phyloP scores from a whole-genome alignment of 2,888 invertebrate genomes.

The Halictus quadricinctus region DNA sequence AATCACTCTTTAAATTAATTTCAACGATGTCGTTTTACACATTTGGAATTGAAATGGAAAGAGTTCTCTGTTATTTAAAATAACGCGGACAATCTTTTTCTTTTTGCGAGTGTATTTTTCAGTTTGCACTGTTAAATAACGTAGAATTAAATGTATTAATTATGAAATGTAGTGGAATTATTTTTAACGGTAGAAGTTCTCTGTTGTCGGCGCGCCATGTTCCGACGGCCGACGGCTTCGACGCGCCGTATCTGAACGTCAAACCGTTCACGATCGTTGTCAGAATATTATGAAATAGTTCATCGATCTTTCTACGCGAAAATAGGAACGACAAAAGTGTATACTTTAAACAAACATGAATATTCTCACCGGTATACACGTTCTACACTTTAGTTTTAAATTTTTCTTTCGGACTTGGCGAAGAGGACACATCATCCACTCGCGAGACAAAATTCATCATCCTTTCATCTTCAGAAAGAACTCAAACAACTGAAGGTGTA shows the following conservation, averaged over 20 bases:
- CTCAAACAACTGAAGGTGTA: background rate
- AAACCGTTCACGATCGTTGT: background rate
- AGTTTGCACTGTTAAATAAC: background rate
- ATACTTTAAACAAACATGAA: background rate
- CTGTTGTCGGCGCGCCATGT: slow-evolving; percentile 62
- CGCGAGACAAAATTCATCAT: background rate
- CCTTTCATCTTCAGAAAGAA: background rate
- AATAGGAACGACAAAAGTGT: background rate
- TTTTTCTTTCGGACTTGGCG: background rate
- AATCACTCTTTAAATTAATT: background rate
- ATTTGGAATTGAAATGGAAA: background rate
- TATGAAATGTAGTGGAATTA: background rate
- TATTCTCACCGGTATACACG: background rate
- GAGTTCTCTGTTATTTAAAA: background rate
- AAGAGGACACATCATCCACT: background rate
- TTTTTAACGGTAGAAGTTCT: background rate
- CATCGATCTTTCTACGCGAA: background rate
- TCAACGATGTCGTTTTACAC: background rate
- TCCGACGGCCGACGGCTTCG: slow-evolving; percentile 78
- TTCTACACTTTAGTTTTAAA: background rate
- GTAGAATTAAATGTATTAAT: background rate
- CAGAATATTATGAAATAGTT: background rate
- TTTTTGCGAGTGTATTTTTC: background rate
- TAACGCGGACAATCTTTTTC: background rate
- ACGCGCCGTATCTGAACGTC: slow-evolving; percentile 14